Percentiles rank a stretch among this genome's conserved stretches.
These are phyloP conservation scores for Nemotelus nigrinus DNA, from an alignment of 2,888 invertebrate genomes.

Conservation along the genomic window DNA sequence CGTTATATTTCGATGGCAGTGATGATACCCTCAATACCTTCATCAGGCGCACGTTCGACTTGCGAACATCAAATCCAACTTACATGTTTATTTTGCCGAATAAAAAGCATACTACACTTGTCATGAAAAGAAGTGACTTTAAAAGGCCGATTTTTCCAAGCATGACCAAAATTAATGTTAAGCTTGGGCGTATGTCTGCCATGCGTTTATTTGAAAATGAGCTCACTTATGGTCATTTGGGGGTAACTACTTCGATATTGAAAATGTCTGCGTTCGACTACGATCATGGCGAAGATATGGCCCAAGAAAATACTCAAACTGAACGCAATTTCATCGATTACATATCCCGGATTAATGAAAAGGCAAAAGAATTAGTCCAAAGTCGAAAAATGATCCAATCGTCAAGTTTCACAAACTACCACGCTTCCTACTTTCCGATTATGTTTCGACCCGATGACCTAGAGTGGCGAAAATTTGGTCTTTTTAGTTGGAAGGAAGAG, in stretches of 20 bases:
- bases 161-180: conserved; percentile 54
- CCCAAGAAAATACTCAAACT: conserved; percentile 52
- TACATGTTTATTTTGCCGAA: conserved; percentile 59
- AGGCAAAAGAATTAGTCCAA: not conserved
- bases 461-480: conserved; percentile 57
- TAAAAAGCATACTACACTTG: conserved; percentile 46
- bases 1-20: conserved; percentile 44
- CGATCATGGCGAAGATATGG: conserved; percentile 41
- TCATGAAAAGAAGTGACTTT: conserved; percentile 57
- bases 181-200: conserved; percentile 47
- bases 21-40: conserved; percentile 52
- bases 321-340: conserved; percentile 54
- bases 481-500: conserved; percentile 61
- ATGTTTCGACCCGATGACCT: not conserved
- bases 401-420: not conserved
- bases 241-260: not conserved
- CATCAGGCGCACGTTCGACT: conserved; percentile 60
- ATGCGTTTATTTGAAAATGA: not conserved
- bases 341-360: conserved; percentile 52
- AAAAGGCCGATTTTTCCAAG: conserved; percentile 61
- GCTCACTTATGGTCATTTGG: not conserved
- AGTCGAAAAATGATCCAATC: not conserved
- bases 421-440: not conserved
- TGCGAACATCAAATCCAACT: conserved; percentile 55
- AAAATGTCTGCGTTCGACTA: not conserved